Conservation (phyloP, 2,113 vertebrate genomes). For the Gorsachius goisagi region DNA sequence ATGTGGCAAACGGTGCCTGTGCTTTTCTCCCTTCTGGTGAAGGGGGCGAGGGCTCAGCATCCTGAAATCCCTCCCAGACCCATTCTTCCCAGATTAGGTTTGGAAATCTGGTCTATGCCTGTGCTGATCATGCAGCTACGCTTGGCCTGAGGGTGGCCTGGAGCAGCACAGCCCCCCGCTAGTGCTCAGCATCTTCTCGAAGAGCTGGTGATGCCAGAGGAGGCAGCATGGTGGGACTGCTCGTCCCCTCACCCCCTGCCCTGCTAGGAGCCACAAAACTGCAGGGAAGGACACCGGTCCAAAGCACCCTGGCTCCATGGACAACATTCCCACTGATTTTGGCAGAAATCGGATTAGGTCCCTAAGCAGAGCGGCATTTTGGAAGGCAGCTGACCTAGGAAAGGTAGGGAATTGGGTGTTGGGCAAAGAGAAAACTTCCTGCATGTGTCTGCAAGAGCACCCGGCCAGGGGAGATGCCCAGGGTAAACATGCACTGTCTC, state of each 20-base stretch:
- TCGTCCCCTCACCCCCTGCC: background rate
- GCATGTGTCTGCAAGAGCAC: accelerated
- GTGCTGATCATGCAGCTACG: background rate
- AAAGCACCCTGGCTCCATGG: background rate
- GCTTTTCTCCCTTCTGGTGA: background rate
- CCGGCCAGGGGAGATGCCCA: background rate
- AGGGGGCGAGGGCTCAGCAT: background rate
- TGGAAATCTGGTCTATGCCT: background rate
- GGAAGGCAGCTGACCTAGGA: background rate
- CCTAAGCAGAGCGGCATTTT: background rate
- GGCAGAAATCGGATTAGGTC: background rate
- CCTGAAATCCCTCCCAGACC: background rate
- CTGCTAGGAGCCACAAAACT: background rate
- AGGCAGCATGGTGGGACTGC: background rate
- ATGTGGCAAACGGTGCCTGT: background rate
- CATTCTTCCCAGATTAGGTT: background rate
- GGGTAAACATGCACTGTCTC: accelerated
- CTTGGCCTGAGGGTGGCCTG: background rate
- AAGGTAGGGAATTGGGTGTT: background rate
- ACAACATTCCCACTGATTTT: background rate
- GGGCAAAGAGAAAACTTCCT: background rate
- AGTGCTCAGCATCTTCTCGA: background rate
- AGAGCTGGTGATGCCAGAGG: background rate
- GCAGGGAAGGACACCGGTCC: background rate
- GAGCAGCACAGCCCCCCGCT: background rate